Base-by-base conservation (phyloP, 2,888 invertebrate species). In the Eilema griseolum region DNA sequence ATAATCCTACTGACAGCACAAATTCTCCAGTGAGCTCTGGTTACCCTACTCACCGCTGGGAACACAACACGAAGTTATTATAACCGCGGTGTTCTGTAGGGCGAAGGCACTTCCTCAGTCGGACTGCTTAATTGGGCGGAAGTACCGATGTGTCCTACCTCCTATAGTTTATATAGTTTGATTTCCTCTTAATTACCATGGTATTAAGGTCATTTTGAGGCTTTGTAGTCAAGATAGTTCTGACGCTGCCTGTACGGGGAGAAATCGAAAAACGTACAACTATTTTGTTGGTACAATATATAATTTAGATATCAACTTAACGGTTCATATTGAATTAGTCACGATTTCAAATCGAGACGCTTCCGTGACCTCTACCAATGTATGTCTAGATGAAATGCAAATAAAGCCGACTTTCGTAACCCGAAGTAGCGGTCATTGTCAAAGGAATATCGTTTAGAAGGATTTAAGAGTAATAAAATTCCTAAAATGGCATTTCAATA, bases 291-390 rank as follows among this genome's bases (percentile, higher is more conserved):
- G 79, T 79, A 84, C 88, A 89, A 88, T 88, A 87, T 88, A 88
- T 89, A 89, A 90, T 89, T 89, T 89, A 89, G 89, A 90, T 90
- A 90, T 88, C 88, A 82, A 79, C 82, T 82, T 87, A 88, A 85
- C 87, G 89, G 88, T 88, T 85, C 88, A 77, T 75, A 74, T 71
- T 72, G 87, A 83, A 89, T 88, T 88, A 86, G 89, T 90, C 90
- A 90, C 90, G 90, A 82, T 90, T 84, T 61, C 82, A 83, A 83
- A 89, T 81, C 84, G 83, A 85, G 84, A 84, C 80, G 85, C 84
- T 87, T 85, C 86, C 78, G 83, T 78, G 81, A 81, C 82, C 83
- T 75, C 75, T 76, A 71, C 74, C 59, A 73, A 69, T 75, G 60
- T 75, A 67, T 77, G 24, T 33, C 24, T 33, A 66, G 31, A 67